Evolutionary conservation across 2,113 vertebrate species (phyloP).

Genomic region (Psephotus haematonotus): DNA sequence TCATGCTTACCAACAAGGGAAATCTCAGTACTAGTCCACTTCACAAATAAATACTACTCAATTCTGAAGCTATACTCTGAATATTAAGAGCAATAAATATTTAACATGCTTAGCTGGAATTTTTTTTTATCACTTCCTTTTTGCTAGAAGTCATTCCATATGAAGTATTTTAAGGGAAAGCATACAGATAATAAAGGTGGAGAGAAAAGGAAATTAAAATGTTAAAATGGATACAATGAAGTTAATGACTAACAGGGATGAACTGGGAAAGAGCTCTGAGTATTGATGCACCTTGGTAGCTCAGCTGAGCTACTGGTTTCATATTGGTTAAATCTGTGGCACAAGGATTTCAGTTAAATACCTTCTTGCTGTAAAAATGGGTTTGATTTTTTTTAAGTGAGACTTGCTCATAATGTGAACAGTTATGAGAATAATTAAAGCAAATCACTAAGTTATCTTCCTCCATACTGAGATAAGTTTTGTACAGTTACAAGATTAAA

Average conservation of each 20-base stretch:
- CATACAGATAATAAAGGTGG: not conserved
- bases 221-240: not conserved
- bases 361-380: not conserved
- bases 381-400: not conserved
- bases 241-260: not conserved
- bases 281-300: not conserved
- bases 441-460: constrained; percentile 35
- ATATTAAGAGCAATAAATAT: constrained; percentile 17
- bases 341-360: not conserved
- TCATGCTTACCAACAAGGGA: not conserved
- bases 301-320: not conserved
- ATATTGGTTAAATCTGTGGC: not conserved
- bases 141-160: not conserved
- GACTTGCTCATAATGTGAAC: not conserved
- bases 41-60: not conserved
- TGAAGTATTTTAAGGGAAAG: not conserved
- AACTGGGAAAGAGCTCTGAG: not conserved
- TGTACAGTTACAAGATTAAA: constrained; percentile 57
- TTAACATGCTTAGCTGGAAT: not conserved
- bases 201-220: not conserved
- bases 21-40: not conserved
- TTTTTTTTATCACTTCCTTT: not conserved
- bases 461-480: constrained; percentile 12
- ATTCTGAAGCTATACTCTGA: not conserved
- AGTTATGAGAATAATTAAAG: constrained; percentile 38